Percentiles rank a stretch among this genome's conserved stretches.
These are phyloP conservation scores for Ischnus inquisitorius DNA, from an alignment of 2,888 invertebrate species.

Conservation along the genomic window DNA sequence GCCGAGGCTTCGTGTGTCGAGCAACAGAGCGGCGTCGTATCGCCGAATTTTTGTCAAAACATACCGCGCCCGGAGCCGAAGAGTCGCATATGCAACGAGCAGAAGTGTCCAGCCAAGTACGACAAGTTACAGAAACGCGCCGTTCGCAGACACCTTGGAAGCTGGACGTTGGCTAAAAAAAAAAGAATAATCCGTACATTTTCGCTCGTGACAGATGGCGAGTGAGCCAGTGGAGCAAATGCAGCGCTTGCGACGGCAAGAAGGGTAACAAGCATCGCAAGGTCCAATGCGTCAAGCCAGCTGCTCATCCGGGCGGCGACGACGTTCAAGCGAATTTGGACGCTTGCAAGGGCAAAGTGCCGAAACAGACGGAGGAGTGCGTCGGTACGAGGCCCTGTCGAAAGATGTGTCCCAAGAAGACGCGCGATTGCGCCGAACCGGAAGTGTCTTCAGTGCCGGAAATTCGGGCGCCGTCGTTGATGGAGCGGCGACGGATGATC, in stretches of 20 bases:
- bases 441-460: neutral
- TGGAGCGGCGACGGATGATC: conserved; percentile 67
- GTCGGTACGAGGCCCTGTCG: conserved; percentile 76
- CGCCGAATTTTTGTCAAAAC: conserved; percentile 85
- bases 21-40: conserved; percentile 87
- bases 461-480: conserved; percentile 39
- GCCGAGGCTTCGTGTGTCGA: conserved; percentile 88
- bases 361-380: conserved; percentile 76
- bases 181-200: neutral
- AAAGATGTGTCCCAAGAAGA: conserved; percentile 73
- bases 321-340: conserved; percentile 82
- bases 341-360: conserved; percentile 77
- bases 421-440: conserved; percentile 56
- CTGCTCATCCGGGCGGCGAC: conserved; percentile 84
- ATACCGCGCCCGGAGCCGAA: conserved; percentile 83
- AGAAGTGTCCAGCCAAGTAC: conserved; percentile 86
- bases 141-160: neutral
- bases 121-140: conserved; percentile 36
- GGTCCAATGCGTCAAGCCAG: conserved; percentile 86
- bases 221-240: conserved; percentile 89
- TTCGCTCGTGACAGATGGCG: conserved; percentile 86
- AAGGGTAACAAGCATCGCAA: conserved; percentile 85
- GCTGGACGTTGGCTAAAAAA: neutral
- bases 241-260: conserved; percentile 87
- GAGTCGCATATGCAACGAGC: conserved; percentile 85